phyloP scores from a whole-genome alignment of 2,888 invertebrate genomes.

The Esperia sulphurella region DNA sequence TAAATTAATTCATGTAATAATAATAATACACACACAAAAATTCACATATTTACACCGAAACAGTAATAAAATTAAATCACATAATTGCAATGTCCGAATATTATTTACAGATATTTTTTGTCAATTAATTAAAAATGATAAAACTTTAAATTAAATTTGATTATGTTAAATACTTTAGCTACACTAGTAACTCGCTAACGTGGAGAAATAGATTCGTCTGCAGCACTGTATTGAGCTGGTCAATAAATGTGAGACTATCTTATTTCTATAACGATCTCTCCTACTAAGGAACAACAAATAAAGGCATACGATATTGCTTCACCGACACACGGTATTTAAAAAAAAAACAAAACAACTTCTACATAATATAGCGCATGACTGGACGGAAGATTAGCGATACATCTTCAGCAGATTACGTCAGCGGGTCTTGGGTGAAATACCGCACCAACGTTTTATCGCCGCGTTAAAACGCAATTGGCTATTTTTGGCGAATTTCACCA shows the following conservation, averaged over 20 bases:
- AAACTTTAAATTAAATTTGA: constrained; percentile 15
- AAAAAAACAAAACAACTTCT: constrained; percentile 27
- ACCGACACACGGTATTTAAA: constrained; percentile 32
- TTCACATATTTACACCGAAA: constrained; percentile 72
- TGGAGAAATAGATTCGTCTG: constrained; percentile 31
- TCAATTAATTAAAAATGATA: constrained; percentile 19
- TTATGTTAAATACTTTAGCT: constrained; percentile 15
- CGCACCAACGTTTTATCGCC: too few species aligned
- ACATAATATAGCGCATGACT: constrained; percentile 13
- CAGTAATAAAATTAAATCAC: constrained; percentile 62
- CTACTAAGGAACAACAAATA: constrained; percentile 23
- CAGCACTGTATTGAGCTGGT: constrained; percentile 36
- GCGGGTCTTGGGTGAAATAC: too few species aligned
- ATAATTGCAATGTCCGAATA: constrained; percentile 40
- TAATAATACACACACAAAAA: constrained; percentile 54
- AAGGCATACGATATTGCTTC: constrained; percentile 46
- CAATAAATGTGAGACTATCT: constrained; percentile 49
- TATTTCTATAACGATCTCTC: constrained; percentile 34
- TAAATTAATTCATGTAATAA: constrained; percentile 43
- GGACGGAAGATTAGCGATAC: too few species aligned
- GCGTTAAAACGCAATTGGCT: too few species aligned
- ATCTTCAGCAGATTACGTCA: too few species aligned
- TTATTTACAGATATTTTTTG: constrained; percentile 59
- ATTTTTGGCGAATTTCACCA: too few species aligned
- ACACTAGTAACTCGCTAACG: constrained; percentile 13